Evolutionary conservation across 2,888 invertebrate genomes (phyloP).

Genomic region (Nemurella pictetii): DNA sequence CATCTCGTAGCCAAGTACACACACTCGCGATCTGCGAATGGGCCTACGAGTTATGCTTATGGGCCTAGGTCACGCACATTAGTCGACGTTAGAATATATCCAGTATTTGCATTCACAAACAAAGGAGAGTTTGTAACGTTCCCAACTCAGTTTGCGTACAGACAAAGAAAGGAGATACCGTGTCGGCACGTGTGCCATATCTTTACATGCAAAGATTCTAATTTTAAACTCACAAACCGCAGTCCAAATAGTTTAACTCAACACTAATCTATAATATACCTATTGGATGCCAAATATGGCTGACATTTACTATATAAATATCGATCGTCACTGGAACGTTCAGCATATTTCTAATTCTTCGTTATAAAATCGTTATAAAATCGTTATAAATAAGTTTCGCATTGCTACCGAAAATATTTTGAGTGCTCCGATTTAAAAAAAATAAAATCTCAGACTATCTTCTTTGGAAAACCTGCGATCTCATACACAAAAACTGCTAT

Average conservation of each 20-base stretch:
- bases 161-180: constrained; percentile 2
- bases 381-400: too few species aligned
- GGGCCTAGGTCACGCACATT: not conserved
- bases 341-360: too few species aligned
- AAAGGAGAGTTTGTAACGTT: constrained; percentile 22
- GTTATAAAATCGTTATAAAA: too few species aligned
- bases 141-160: not conserved
- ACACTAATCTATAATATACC: not conserved
- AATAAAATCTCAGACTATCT: too few species aligned
- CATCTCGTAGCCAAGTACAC: not conserved
- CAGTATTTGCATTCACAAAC: constrained; percentile 17
- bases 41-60: not conserved
- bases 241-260: not conserved
- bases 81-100: not conserved
- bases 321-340: too few species aligned
- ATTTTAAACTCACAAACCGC: not conserved
- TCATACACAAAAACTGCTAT: too few species aligned
- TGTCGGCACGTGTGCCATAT: not conserved
- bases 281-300: not conserved
- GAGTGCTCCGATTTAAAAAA: too few species aligned
- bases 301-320: too few species aligned
- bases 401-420: too few species aligned
- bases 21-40: not conserved
- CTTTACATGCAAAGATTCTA: not conserved
- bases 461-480: too few species aligned